Conservation (phyloP, 1,140 invertebrate species). For the Conus betulinus region DNA sequence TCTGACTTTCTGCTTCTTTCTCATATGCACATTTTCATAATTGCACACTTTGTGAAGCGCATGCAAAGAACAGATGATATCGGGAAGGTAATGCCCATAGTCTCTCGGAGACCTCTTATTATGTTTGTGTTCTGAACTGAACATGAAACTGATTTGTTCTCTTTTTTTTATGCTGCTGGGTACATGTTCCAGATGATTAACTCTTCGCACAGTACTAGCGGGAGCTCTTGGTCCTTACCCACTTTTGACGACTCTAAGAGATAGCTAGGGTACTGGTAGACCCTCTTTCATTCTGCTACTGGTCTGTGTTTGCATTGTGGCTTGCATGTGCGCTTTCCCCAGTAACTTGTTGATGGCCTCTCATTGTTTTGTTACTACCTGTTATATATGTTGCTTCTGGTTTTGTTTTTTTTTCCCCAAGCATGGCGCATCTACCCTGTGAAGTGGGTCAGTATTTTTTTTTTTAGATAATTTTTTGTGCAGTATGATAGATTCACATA, state of each 20-base stretch:
- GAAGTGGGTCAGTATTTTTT: not conserved
- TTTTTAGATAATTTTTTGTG: not conserved
- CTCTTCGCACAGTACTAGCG: conserved; percentile 47
- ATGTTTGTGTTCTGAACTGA: not conserved
- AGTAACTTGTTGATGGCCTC: not conserved
- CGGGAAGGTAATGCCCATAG: too few species aligned
- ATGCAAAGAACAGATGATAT: too few species aligned
- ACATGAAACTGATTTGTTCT: not conserved
- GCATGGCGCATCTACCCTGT: conserved; percentile 10
- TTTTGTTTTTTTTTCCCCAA: conserved; percentile 1
- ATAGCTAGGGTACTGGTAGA: conserved; percentile 44
- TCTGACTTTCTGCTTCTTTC: too few species aligned
- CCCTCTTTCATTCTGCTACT: conserved; percentile 22
- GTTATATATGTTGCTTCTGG: not conserved
- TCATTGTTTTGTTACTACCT: not conserved
- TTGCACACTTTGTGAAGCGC: too few species aligned
- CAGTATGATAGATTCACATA: too few species aligned
- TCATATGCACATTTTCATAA: too few species aligned
- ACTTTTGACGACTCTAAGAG: conserved; percentile 52
- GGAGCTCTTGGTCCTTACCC: conserved; percentile 57
- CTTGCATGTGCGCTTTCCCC: conserved; percentile 5
- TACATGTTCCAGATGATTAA: conserved; percentile 49
- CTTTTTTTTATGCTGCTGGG: conserved; percentile 1
- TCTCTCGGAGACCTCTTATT: not conserved
- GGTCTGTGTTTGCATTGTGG: not conserved